Base-by-base conservation (phyloP, 2,888 invertebrate species). In the Villa cingulata region DNA sequence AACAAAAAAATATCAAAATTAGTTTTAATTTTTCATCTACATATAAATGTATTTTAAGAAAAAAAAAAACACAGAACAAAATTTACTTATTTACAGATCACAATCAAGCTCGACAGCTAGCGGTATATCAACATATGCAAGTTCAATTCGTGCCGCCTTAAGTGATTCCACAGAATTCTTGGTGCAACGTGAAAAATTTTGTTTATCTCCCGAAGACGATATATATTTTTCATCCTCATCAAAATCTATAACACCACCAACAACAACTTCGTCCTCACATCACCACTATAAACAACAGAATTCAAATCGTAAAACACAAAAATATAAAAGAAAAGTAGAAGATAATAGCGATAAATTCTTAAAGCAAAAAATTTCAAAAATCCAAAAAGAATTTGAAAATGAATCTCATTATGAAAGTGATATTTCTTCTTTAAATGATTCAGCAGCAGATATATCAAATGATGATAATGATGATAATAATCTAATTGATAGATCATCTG, bases 71-170 rank as follows among this genome's bases (percentile, higher is more conserved):
- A n/a, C n/a, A n/a, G n/a, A n/a, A n/a, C n/a, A n/a, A n/a, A n/a
- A n/a, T n/a, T n/a, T n/a, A n/a, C n/a, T 44, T 45, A 42, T 43
- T 54, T 56, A 19, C 55, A 68, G 68, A 54, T 68, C 68, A 23
- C 66, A 66, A 54, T 66, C 51, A 37, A 54, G 49, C 37, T 54
- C 68, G 37, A 64, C 66, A 43, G 66, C 64, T 47, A 68, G 68
- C 54, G 67, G 68, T 54, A 66, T 68, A 53, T 68, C 68, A 49
- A 68, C 68, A 49, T 66, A 68, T 57, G 68, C 68, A 53, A 68
- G 68, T 59, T 68, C 68, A 46, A 53, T 66, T 48, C 58, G 62
- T 55, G 64, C 64, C 23, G 41, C 12, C 46, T 65, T 66, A 53
- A 60, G 64, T 53, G 65, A 64, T 59, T 64, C 68, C 50, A 68